Evolutionary conservation across 2,888 invertebrate genomes (phyloP), one percentile per base, ranked within the genome.

Genomic region (Oscheius sp.): DNA sequence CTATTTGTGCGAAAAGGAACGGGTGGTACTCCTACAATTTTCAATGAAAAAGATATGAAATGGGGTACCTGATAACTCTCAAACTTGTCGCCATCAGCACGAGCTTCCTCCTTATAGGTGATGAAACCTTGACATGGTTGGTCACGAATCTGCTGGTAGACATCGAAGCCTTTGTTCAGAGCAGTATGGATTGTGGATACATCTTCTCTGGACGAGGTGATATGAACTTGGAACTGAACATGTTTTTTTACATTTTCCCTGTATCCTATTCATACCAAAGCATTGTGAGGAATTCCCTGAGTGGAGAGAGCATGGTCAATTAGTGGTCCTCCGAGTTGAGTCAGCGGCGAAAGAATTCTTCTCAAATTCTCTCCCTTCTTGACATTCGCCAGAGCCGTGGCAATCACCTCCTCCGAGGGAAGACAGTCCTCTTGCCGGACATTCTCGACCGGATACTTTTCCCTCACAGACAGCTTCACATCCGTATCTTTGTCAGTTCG

Each of bases 21-120:
- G 99, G 98, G 90, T 98, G 96, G 90, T 96, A 99, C 90, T 98
- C 98, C 87, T 94, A 50, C 29, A 96, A 10, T 37, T 53, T 65
- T 53, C 42, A 42, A 42, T 42, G 3, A 42, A 42, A 42, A 7
- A 9, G 13, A 33, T 11, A 1, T 62, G 50, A 42, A 60, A 47
- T 32, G 11, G n/a, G 21, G 35, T 50, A 76, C 81, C 70, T 79
- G 74, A 48, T 73, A 77, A 32, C 48, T 74, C 47, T 78, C 74
- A 11, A 77, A 37, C 9, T 37, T 57, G 53, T 78, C 73, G 5
- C 80, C 83, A 58, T 74, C 79, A 1, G 58, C 71, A 29, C 75
- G 63, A 74, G 93, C 93, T 72, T 92, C 92, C 89, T 95, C 58
- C 47, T 78, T 79, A 70, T 79, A 84, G 9, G 82, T 80, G 80